These are phyloP conservation scores for Trichopria drosophilae DNA, from an alignment of 2,888 invertebrate species.

Conservation along the genomic window DNA sequence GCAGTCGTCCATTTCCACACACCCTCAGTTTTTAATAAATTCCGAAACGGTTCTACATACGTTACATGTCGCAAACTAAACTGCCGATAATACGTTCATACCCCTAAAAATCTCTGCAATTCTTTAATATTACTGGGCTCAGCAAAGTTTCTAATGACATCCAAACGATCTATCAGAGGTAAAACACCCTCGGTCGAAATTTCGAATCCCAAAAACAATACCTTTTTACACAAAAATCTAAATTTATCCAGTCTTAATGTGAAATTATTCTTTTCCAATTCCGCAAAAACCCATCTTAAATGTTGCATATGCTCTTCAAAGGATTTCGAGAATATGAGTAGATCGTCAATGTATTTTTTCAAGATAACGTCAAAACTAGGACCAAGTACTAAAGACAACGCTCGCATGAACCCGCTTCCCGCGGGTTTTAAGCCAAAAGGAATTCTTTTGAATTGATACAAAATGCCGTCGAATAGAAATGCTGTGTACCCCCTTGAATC, in stretches of 20 bases:
- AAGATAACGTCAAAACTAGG: constrained; percentile 37
- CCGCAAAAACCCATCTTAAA: constrained; percentile 23
- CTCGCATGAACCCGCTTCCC: no score
- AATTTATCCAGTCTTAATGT: constrained; percentile 39
- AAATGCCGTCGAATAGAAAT: constrained; percentile 24
- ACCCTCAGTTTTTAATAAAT: constrained; percentile 6
- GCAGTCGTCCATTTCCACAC: constrained; percentile 14
- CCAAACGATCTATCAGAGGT: constrained; percentile 19
- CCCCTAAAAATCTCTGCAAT: constrained; percentile 28
- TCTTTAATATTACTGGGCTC: constrained; percentile 36
- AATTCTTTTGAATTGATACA: constrained; percentile 39
- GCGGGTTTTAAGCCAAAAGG: constrained; percentile 18
- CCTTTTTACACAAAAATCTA: constrained; percentile 17
- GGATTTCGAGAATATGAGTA: constrained; percentile 35
- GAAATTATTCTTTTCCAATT: constrained; percentile 30
- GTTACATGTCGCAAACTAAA: constrained; percentile 1
- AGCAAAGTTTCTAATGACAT: constrained; percentile 36
- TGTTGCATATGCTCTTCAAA: neutral
- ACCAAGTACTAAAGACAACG: constrained; percentile 34
- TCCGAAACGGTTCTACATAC: constrained; percentile 6
- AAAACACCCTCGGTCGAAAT: constrained; percentile 8
- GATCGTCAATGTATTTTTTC: constrained; percentile 43
- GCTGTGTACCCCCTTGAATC: constrained; percentile 34
- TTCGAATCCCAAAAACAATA: constrained; percentile 9
- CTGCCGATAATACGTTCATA: constrained; percentile 7